Conservation (phyloP, 2,888 invertebrate genomes). For the Slavum lentiscoides region DNA sequence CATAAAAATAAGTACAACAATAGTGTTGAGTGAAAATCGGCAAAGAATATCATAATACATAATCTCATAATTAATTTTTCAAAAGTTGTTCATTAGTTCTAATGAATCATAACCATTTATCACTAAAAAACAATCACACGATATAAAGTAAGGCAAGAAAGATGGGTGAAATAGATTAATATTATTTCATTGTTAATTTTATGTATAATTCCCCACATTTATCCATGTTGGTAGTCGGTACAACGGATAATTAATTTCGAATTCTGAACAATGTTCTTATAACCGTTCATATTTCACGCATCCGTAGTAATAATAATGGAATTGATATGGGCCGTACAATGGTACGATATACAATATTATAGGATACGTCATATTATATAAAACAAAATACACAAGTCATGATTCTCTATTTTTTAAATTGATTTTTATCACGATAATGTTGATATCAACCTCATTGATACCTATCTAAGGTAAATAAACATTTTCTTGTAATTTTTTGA, state of each 20-base stretch:
- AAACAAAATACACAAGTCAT: neutral
- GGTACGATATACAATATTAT: neutral
- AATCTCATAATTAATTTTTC: conserved; percentile 5
- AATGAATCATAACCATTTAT: conserved; percentile 11
- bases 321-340: too few relatives aligned
- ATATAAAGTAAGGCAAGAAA: conserved; percentile 1
- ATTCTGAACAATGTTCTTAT: neutral
- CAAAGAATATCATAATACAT: conserved; percentile 22
- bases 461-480: too few relatives aligned
- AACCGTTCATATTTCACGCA: neutral
- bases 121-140: neutral
- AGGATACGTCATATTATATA: too few relatives aligned
- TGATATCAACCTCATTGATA: too few relatives aligned
- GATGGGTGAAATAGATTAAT: neutral
- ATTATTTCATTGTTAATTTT: conserved; percentile 19
- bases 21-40: neutral
- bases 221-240: neutral
- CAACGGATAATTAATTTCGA: neutral
- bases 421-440: neutral
- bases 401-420: neutral
- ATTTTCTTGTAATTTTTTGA: too few relatives aligned
- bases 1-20: conserved; percentile 19
- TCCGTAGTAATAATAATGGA: neutral
- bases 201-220: neutral
- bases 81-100: neutral